These are phyloP conservation scores for Erannis defoliaria DNA, from an alignment of 2,888 invertebrate species.

Conservation along the genomic window DNA sequence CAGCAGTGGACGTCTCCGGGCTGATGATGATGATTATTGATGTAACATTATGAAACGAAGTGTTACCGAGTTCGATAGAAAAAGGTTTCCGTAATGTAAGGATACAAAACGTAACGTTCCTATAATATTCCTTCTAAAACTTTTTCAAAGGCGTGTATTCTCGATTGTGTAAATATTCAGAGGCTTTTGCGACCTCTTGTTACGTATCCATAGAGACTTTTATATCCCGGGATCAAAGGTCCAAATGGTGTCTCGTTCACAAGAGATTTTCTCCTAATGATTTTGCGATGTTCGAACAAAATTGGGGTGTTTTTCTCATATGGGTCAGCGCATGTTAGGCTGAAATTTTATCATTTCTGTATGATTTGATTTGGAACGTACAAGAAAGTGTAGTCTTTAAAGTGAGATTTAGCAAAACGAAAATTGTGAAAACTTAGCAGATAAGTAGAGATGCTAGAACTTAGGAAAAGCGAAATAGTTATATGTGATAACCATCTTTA, in stretches of 20 bases:
- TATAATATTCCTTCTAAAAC: conserved; percentile 27
- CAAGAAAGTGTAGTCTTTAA: background rate
- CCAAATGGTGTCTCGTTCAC: conserved; percentile 65
- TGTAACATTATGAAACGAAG: conserved; percentile 7
- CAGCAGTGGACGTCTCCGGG: no score
- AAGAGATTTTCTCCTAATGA: conserved; percentile 66
- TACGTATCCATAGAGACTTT: conserved; percentile 60
- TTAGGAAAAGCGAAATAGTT: no score
- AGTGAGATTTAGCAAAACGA: background rate
- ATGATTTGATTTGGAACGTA: conserved; percentile 5
- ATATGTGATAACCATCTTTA: no score
- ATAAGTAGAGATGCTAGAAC: no score
- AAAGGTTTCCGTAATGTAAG: conserved; percentile 8
- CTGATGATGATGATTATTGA: no score
- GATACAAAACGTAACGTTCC: conserved; percentile 12
- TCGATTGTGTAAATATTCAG: conserved; percentile 36
- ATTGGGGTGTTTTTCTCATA: conserved; percentile 29
- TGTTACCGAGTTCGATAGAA: conserved; percentile 1
- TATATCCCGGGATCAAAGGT: conserved; percentile 62
- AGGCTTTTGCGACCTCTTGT: conserved; percentile 49
- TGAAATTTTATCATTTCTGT: conserved; percentile 5
- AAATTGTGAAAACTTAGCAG: background rate
- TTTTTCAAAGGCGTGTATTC: conserved; percentile 37
- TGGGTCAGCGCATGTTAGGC: conserved; percentile 17
- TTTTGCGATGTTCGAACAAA: conserved; percentile 36